phyloP scores from a whole-genome alignment of 2,888 invertebrate species.

The Spatulosminthurus flaviceps region DNA sequence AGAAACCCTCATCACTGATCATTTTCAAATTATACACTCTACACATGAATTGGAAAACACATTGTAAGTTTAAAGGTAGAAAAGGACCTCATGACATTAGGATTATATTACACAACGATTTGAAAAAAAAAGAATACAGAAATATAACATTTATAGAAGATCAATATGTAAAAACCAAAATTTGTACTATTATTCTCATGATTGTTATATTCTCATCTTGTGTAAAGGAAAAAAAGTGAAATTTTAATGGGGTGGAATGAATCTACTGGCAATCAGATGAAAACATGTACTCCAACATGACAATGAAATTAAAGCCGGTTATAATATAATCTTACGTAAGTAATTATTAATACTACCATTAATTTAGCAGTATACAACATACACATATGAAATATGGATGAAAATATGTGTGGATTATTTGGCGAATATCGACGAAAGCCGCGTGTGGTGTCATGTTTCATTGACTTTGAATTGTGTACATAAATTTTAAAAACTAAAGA shows the following conservation, averaged over 20 bases:
- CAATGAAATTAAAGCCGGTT: neutral
- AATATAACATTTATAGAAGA: neutral
- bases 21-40: too few species aligned
- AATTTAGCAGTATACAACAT: neutral
- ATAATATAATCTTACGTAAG: neutral
- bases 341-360: neutral
- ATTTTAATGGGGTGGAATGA: neutral
- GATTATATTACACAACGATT: neutral
- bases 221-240: neutral
- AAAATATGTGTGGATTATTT: neutral
- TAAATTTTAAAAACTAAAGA: neutral
- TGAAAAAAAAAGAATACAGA: neutral
- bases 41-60: too few species aligned
- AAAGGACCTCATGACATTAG: conserved; percentile 14
- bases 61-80: neutral
- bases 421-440: neutral
- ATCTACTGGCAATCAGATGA: neutral
- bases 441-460: neutral
- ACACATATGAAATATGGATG: neutral
- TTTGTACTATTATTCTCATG: conserved; percentile 4
- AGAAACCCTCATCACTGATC: too few species aligned
- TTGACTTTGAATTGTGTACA: neutral
- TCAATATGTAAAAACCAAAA: neutral
- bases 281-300: conserved; percentile 18
- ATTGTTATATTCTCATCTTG: conserved; percentile 13